Base-by-base conservation (phyloP, 2,888 invertebrate genomes). In the Malacosoma neustria region DNA sequence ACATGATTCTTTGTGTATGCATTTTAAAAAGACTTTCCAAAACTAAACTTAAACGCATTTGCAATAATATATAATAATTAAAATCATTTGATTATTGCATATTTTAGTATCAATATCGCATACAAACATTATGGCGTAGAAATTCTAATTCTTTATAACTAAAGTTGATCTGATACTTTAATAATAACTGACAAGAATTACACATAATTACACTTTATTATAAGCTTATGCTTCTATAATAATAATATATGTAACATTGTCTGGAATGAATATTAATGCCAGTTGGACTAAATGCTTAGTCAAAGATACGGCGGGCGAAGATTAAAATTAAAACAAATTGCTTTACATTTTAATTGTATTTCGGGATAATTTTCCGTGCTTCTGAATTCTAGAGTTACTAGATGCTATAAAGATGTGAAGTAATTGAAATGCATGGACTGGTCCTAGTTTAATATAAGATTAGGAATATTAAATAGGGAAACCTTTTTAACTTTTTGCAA, bases 321-420 rank as follows among this genome's bases (percentile, higher is more conserved):
- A 74, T 80, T 82, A 77, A 81, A 82, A 81, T 82, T 80, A 75
- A 80, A 79, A 82, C 72, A 76, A 84, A 82, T 82, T 77, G 70
- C 72, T 71, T 81, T 72, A 79, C 74, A 74, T 65, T 82, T 76
- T 82, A 84, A 85, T 85, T 82, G 79, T 81, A 80, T 85, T 85
- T 79, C 65, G 70, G 71, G 57, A 80, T 81, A 82, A 85, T 85
- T 85, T 85, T 82, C 82, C 82, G 69, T 71, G 75, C 76, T 74
- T 72, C 79, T 79, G 82, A 73, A 73, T 79, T 71, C 74, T 74
- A 71, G 72, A 73, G 72, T 62, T 70, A 70, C 61, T 69, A 61
- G 61, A 56, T 59, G 72, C 58, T 70, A 64, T 64, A 60, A 52
- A 63, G 68, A 65, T 69, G 61, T 66, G 63, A 46, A 53, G 64